phyloP scores from a whole-genome alignment of 2,888 invertebrate genomes.

The Crematogaster levior region DNA sequence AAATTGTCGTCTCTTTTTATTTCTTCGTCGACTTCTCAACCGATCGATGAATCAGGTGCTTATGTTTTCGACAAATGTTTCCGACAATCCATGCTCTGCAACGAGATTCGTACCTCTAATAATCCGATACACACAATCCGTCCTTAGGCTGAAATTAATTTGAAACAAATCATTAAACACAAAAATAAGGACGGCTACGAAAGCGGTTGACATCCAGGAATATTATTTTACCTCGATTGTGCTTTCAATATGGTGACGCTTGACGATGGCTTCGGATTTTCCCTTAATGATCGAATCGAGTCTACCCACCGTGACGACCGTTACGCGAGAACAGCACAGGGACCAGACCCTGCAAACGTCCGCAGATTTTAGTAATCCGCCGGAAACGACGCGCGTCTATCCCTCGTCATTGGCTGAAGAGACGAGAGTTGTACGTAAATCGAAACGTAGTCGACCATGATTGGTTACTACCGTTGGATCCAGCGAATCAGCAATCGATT shows the following conservation, averaged over 20 bases:
- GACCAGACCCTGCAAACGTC: too few species aligned
- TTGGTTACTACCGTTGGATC: not conserved
- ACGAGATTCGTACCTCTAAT: not conserved
- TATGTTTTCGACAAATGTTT: not conserved
- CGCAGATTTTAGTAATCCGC: constrained; percentile 13
- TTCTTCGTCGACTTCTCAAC: constrained; percentile 1
- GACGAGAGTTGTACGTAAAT: too few species aligned
- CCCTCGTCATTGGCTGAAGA: not conserved
- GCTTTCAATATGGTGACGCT: not conserved
- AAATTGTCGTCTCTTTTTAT: not conserved
- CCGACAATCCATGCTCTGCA: constrained; percentile 62
- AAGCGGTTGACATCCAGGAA: not conserved
- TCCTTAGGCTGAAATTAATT: not conserved
- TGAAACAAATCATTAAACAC: not conserved
- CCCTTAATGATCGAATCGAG: not conserved
- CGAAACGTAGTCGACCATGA: not conserved
- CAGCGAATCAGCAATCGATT: not conserved
- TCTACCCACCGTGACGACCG: not conserved
- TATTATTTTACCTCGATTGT: constrained; percentile 60
- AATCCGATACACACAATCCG: not conserved
- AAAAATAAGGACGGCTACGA: constrained; percentile 45
- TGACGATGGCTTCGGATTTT: constrained; percentile 57
- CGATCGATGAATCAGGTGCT: not conserved
- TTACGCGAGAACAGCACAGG: constrained; percentile 22
- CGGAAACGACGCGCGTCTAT: not conserved